Conservation (phyloP, 1,140 invertebrate genomes). For the Caerostris darwini region DNA sequence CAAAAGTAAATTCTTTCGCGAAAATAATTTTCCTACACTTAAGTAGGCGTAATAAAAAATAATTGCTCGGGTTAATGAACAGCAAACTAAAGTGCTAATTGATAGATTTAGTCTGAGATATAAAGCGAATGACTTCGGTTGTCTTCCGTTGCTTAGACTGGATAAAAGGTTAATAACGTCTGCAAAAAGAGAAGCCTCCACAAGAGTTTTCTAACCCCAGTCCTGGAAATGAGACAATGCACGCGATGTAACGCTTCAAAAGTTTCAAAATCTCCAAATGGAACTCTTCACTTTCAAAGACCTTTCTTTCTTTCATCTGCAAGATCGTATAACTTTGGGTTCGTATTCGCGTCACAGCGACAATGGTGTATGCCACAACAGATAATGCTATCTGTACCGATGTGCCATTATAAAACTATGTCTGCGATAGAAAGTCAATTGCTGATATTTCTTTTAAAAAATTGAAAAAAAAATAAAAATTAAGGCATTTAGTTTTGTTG, state of each 20-base stretch:
- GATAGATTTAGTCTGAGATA: conserved; percentile 16
- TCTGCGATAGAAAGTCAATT: too few species aligned
- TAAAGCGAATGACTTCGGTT: neutral
- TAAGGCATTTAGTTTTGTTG: too few species aligned
- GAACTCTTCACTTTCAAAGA: conserved; percentile 47
- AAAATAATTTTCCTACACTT: neutral
- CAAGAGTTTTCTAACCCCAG: conserved; percentile 35
- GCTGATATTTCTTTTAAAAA: too few species aligned
- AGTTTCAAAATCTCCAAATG: conserved; percentile 12
- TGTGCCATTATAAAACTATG: too few species aligned
- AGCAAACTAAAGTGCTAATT: conserved; percentile 40
- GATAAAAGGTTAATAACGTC: neutral
- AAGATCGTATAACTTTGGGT: conserved; percentile 22
- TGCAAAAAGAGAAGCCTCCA: neutral
- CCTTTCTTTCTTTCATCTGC: neutral
- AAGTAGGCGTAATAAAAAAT: neutral
- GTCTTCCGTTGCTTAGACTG: neutral
- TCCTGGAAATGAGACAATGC: neutral
- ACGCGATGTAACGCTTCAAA: conserved; percentile 54
- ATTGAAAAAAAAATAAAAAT: too few species aligned
- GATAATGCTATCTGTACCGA: neutral
- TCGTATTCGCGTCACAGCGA: neutral
- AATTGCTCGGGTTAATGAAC: neutral
- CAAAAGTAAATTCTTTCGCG: neutral
- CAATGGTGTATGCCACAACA: neutral